A percentile compares a stretch with the other conserved stretches of the same genome.
Conservation (phyloP, 1,140 invertebrate genomes). For the Spodoptera litura region DNA sequence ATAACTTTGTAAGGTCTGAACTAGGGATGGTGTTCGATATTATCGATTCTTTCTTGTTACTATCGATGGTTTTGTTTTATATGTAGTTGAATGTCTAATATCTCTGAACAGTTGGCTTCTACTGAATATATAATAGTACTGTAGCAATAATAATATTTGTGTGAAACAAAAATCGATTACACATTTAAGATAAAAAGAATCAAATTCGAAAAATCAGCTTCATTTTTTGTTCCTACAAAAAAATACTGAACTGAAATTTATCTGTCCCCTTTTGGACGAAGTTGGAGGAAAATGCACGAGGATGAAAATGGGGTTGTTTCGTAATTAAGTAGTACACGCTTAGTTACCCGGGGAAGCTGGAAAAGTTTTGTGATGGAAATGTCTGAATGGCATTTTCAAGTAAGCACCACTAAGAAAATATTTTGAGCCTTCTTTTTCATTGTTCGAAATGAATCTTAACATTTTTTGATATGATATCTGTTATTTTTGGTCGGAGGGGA, state of each 20-base stretch:
- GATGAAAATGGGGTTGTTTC: conserved; percentile 57
- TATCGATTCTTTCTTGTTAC: too few relatives aligned
- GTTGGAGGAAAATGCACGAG: conserved; percentile 34
- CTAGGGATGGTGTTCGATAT: too few relatives aligned
- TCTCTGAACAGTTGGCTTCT: too few relatives aligned
- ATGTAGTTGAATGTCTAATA: too few relatives aligned
- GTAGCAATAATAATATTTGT: too few relatives aligned
- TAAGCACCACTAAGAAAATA: conserved; percentile 8
- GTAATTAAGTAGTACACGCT: conserved; percentile 82
- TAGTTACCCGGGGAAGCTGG: conserved; percentile 71
- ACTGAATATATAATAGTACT: too few relatives aligned
- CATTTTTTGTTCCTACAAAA: too few relatives aligned
- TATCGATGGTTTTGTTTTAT: too few relatives aligned
- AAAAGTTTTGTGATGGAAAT: conserved; percentile 67
- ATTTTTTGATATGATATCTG: background rate
- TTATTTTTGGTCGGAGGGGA: too few relatives aligned
- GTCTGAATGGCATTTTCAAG: conserved; percentile 51
- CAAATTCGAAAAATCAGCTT: too few relatives aligned
- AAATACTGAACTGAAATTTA: conserved; percentile 52
- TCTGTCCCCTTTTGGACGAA: conserved; percentile 60
- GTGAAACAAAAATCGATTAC: too few relatives aligned
- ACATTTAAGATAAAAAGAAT: too few relatives aligned
- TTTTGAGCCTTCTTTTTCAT: background rate
- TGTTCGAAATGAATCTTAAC: background rate
- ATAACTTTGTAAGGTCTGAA: conserved; percentile 25